Base-by-base conservation (phyloP, 2,797 vertebrate genomes). In the Heterohyrax brucei region DNA sequence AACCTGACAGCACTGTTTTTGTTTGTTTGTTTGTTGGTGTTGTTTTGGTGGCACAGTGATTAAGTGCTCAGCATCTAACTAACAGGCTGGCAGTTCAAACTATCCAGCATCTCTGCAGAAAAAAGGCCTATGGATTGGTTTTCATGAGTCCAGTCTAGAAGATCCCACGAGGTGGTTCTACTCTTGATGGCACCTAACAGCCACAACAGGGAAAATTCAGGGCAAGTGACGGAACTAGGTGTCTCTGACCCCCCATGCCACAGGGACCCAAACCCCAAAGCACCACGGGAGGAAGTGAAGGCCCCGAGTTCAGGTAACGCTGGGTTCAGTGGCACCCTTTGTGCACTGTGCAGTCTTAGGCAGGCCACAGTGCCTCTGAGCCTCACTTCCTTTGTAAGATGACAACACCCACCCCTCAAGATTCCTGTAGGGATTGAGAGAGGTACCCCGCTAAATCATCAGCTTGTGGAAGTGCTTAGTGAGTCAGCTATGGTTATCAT, bases 401-500 rank as follows among this genome's bases (percentile, higher is more conserved):
- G 53, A 56, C 16, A 56, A 56, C 53, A 14, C 53, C 53, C 53
- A 56, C 53, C 53, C 16, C 53, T 13, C 4, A 22, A 39, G 66
- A 16, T 19, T 50, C 66, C 84, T 46, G 28, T 72, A n/a, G 48
- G 46, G 82, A 22, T 21, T 4, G 39, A 76, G 81, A 7, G 10
- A 28, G 16, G 7, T 1, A 28, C 14, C 24, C 10, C 46, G 19
- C 61, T 46, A 5, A 46, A 39, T 1, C 1, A 16, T 21, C 0
- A 1, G 33, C 28, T 28, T 39, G 61, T 24, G 6, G 2, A 16
- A 13, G 14, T 56, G 21, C n/a, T 14, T 39, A 28, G 28, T 46
- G 10, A 48, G 26, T 19, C 28, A 16, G n/a, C 46, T 12, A 3
- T 77, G 13, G 48, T 14, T 26, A 3, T 26, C 3, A 1, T 46